These are phyloP conservation scores for Zaprionus taronus DNA, from an alignment of 1,140 invertebrate species.

Conservation along the genomic window DNA sequence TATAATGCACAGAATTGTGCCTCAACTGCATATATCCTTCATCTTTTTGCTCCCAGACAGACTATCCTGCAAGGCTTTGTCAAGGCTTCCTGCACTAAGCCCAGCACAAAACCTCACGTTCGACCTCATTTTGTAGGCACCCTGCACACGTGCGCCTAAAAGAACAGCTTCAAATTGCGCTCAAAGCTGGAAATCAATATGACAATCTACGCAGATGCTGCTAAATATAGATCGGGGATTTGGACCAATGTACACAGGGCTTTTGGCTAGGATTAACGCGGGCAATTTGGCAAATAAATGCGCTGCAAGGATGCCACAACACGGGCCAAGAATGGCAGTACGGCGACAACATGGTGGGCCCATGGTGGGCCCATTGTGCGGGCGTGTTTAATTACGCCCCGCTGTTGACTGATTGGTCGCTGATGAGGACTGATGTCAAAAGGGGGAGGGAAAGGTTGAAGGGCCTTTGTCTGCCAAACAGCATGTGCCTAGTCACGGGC, in stretches of 20 bases:
- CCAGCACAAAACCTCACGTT: neutral
- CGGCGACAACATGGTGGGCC: neutral
- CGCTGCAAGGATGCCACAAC: constrained; percentile 17
- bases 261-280: constrained; percentile 33
- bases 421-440: constrained; percentile 28
- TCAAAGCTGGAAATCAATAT: neutral
- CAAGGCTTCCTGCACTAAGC: neutral
- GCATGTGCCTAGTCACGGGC: constrained; percentile 6
- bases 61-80: too few relatives aligned
- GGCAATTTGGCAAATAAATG: constrained; percentile 25
- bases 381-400: constrained; percentile 74
- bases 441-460: constrained; percentile 1
- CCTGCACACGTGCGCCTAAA: constrained; percentile 10
- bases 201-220: neutral
- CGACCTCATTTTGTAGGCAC: neutral
- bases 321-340: neutral
- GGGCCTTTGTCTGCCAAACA: constrained; percentile 6
- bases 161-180: constrained; percentile 13
- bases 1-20: too few relatives aligned
- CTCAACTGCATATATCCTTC: too few relatives aligned
- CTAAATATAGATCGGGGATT: constrained; percentile 5
- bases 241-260: neutral
- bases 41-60: too few relatives aligned
- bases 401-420: constrained; percentile 68
- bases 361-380: neutral